Base-by-base conservation (phyloP, 1,140 invertebrate species). In the Campodea augens region DNA sequence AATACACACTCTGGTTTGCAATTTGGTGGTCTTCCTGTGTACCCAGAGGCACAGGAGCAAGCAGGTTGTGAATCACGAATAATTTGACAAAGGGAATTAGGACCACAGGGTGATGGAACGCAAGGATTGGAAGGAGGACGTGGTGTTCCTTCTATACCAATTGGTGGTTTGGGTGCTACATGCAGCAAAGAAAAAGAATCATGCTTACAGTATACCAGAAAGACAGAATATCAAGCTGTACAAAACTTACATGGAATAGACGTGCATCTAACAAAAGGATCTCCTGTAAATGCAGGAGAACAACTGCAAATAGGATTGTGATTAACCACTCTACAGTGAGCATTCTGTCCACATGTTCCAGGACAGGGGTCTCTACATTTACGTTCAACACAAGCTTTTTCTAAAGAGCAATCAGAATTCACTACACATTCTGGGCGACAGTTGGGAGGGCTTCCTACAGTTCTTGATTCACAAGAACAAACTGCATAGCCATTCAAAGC, bases 241-340 rank as follows among this genome's bases (percentile, higher is more conserved):
- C 32, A 32, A 19, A 20, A 15, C 68, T 71, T 68, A 78, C 75
- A 68, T 64, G 69, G 65, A 54, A 64, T 58, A 25, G 61, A 61
- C 45, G 72, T 67, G 56, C 81, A 84, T 53, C 72, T 72, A 24
- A 67, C 68, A 56, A 80, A 81, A 36, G 81, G 79, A 71, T 86
- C 81, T 47, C 81, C 82, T 5, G 78, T 84, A 51, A 71, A 72
- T 57, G 73, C 74, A 15, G 27, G 27, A 10, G 7, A 51, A 39
- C 60, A 61, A 2, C 52, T 52, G 50, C 61, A 63, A 4, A 56
- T 55, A 1, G 58, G 46, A 23, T 52, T 51, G 49, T 63, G 60
- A 43, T 58, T 56, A 12, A 47, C 29, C 0, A 59, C 54, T 1
- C 42, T 38, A 27, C 55, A 57, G 10, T 7, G 44, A n/a, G 61